Evolutionary conservation across 1,140 invertebrate genomes (phyloP), one percentile per base, ranked within the genome.

Genomic region (Drosophila yakuba): DNA sequence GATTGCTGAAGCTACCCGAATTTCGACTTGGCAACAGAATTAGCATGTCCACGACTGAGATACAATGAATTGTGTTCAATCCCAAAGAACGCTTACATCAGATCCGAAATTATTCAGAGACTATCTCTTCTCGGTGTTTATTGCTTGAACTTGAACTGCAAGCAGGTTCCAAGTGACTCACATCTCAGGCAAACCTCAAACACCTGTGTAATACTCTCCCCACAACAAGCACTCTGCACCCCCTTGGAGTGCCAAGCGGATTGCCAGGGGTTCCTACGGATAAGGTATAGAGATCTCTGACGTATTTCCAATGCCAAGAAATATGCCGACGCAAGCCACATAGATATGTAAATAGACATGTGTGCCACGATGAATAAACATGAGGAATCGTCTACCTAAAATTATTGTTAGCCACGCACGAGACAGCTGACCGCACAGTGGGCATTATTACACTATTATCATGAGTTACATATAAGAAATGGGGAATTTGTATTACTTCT

Each of bases 381-480:
- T 72, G 25, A n/a, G 43, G 20, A 71, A 41, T 20, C 35, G 28
- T 71, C 66, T 57, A 54, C 43, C 25, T 32, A 15, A 76, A 54
- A 76, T 59, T 55, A 76, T 75, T 54, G 20, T 47, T 17, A 43
- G 54, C 28, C 73, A 76, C 73, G 73, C 72, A 76, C n/a, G 36
- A 5, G 54, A 76, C 73, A 76, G 73, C 73, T 76, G 73, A 76
- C 39, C n/a, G 39, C 32, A 52, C 50, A 12, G 50, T 52, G 50
- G 15, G 4, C 20, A 5, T 11, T 5, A 5, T 20, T 8, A 17
- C 17, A 10, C 17, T 39, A n/a, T 39, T 39, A 39, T 39, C 32
- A 7, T 8, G 8, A 0, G 7, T 10, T 8, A 8, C 7, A 32
- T 32, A 8, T 32, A 8, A 32, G 2, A 32, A 8, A 2, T 10